These are phyloP conservation scores for Labeo rohita DNA, from an alignment of 2,113 vertebrate genomes.

Conservation along the genomic window DNA sequence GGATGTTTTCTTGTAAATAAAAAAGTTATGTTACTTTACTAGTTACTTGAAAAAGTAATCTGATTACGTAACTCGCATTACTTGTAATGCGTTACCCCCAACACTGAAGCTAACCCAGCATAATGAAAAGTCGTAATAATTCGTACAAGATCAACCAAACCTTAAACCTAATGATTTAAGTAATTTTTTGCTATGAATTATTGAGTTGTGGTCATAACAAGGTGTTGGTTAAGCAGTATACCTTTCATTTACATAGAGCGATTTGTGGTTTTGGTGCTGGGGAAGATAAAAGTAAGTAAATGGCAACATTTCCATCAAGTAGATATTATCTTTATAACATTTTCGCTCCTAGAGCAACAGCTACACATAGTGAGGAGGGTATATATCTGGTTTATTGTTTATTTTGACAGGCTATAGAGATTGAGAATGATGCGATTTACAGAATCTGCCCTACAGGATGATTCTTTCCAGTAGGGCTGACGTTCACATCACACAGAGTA, in stretches of 20 bases:
- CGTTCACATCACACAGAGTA: constrained; percentile 12
- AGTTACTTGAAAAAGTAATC: no score
- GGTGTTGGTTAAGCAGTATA: not conserved
- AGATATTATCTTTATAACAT: not conserved
- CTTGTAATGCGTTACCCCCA: no score
- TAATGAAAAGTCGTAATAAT: not conserved
- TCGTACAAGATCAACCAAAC: not conserved
- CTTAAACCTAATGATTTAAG: not conserved
- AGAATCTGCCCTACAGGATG: not conserved
- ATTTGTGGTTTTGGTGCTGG: not conserved
- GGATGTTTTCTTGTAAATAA: no score
- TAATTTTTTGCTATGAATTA: not conserved
- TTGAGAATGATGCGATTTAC: not conserved
- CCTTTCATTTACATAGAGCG: not conserved
- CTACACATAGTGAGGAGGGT: not conserved
- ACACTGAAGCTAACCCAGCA: not conserved
- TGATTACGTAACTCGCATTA: no score
- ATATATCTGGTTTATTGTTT: constrained; percentile 1
- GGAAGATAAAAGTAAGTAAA: not conserved
- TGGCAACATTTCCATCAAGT: constrained; percentile 13
- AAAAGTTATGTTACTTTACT: no score
- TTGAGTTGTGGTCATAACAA: not conserved
- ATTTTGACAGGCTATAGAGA: not conserved
- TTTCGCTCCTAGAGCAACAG: not conserved
- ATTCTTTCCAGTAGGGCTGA: constrained; percentile 1